A percentile compares a stretch with the other conserved stretches of the same genome.
These are phyloP conservation scores for Drosophila willistoni DNA, from an alignment of 1,140 invertebrate genomes.

Conservation along the genomic window DNA sequence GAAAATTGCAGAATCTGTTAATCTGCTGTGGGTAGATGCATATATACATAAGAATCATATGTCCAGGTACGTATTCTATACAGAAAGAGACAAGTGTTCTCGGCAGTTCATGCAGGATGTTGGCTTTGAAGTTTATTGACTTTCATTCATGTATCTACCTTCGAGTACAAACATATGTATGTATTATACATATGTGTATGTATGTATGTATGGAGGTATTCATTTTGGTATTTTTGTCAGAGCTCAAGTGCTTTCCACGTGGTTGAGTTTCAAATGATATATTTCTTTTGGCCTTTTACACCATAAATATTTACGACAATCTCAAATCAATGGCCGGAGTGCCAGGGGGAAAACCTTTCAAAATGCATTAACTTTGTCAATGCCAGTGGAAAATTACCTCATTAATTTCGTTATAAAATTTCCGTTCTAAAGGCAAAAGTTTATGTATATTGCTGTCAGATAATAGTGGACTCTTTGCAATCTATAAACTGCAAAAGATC, in stretches of 20 bases:
- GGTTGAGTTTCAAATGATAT: slow-evolving; percentile 34
- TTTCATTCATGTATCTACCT: slow-evolving; percentile 4
- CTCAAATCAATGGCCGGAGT: neutral
- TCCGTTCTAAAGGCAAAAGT: slow-evolving; percentile 16
- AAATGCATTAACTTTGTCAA: slow-evolving; percentile 26
- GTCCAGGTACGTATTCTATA: neutral
- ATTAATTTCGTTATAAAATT: slow-evolving; percentile 43
- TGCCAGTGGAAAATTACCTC: slow-evolving; percentile 21
- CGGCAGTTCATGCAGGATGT: neutral
- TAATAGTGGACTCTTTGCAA: neutral
- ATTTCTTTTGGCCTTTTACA: neutral
- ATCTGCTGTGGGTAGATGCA: neutral
- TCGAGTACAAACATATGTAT: neutral
- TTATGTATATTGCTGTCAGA: slow-evolving; percentile 26
- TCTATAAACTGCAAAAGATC: too few species aligned
- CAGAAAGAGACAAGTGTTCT: neutral
- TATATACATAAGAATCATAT: neutral
- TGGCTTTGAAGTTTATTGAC: slow-evolving; percentile 31
- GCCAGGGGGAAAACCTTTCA: neutral
- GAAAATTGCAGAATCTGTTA: slow-evolving; percentile 6
- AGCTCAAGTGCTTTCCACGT: slow-evolving; percentile 27
- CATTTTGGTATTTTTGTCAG: slow-evolving; percentile 4
- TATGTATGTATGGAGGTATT: neutral
- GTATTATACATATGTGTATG: too few species aligned
- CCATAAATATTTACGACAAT: slow-evolving; percentile 32